Percentiles rank a stretch among this genome's conserved stretches.
Evolutionary conservation across 2,797 vertebrate species (phyloP).

Genomic region (Nannoperca australis): DNA sequence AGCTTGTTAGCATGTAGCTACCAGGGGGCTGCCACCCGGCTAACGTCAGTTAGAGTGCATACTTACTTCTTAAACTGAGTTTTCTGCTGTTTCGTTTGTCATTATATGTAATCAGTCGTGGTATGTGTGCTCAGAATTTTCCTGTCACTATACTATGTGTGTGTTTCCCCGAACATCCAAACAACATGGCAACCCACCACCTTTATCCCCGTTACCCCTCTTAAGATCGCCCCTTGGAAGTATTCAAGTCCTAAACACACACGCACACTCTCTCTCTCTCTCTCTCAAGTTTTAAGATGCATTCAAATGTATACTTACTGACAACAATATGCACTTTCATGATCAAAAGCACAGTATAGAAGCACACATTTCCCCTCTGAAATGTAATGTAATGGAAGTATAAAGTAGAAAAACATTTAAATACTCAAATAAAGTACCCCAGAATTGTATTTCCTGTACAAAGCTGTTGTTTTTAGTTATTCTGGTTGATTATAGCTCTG

Average conservation of each 20-base stretch:
- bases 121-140: not conserved
- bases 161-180: not conserved
- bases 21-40: constrained; percentile 14
- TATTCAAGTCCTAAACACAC: not conserved
- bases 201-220: not conserved
- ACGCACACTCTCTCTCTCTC: no score
- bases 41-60: not conserved
- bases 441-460: not conserved
- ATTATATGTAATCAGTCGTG: not conserved
- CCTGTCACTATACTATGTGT: not conserved
- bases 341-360: not conserved
- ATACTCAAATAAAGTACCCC: not conserved
- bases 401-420: not conserved
- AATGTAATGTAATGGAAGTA: not conserved
- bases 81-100: not conserved
- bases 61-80: fast-evolving
- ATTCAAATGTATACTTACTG: not conserved
- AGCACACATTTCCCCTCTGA: not conserved
- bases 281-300: no score
- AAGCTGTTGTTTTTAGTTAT: not conserved
- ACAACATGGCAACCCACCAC: not conserved
- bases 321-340: no score
- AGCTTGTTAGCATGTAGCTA: constrained; percentile 67
- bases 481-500: not conserved
- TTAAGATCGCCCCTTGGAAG: not conserved